Base-by-base conservation (phyloP, 2,888 invertebrate species). In the Tetragonisca angustula region DNA sequence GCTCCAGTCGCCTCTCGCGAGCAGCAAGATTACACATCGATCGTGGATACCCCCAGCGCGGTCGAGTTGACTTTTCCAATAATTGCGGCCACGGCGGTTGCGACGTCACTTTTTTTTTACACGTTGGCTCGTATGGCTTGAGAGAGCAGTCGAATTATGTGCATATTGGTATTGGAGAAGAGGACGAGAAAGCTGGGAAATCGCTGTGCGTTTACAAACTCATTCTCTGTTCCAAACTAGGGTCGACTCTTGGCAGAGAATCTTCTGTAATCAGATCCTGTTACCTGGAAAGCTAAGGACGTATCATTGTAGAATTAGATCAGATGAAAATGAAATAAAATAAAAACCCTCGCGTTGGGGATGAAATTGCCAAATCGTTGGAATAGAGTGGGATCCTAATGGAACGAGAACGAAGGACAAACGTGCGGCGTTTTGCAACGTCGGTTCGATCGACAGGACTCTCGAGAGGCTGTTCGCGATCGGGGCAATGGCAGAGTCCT, bases 401-500 rank as follows among this genome's bases (percentile, higher is more conserved):
- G n/a, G 19, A 68, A 67, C 19, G 36, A 19, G 54, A 9, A 2
- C 9, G 43, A 9, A 11, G 9, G 9, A 43, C 43, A 43, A 43
- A 43, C 43, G 43, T 9, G 43, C 43, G 36, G 67, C 32, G 36
- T 86, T 81, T 81, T 87, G 87, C 76, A 84, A 80, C 72, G 72
- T 77, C 49, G 78, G 76, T 74, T 77, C 75, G 72, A 81, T 84
- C 85, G 62, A 73, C 17, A 52, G 24, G 32, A 43, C 52, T 43
- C 74, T 52, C 50, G 5, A 61, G 56, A 79, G 71, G 54, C 69
- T 65, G 32, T 69, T 82, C 67, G 73, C 87, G 74, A 86, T 88
- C 81, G 56, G 49, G 59, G 81, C 65, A 82, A 81, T 83, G 81
- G 84, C 82, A 87, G 81, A 56, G 82, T 83, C 79, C 59, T 76